Evolutionary conservation across 2,888 invertebrate species (phyloP).

Genomic region (Aleiodes alternator): DNA sequence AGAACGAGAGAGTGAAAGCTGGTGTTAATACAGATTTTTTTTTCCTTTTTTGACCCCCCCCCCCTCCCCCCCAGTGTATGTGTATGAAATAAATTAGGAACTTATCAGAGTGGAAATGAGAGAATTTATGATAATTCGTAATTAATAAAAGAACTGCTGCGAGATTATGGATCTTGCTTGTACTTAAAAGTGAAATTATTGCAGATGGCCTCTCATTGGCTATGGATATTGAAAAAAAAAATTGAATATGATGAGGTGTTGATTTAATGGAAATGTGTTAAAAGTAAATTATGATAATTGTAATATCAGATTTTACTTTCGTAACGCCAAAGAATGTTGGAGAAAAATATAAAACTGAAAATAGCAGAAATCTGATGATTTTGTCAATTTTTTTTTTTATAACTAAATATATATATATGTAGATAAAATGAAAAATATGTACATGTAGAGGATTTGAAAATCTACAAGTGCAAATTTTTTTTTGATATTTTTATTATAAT

Average conservation of each 20-base stretch:
- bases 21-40: constrained; percentile 80
- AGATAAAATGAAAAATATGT: too few relatives aligned
- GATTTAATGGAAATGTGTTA: too few relatives aligned
- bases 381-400: too few relatives aligned
- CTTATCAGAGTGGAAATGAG: constrained; percentile 6
- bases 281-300: constrained; percentile 35
- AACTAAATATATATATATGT: too few relatives aligned
- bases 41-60: too few relatives aligned
- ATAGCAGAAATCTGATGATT: too few relatives aligned
- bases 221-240: constrained; percentile 40
- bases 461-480: too few relatives aligned
- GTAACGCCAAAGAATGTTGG: constrained; percentile 56
- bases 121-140: constrained; percentile 5
- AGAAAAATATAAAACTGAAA: neutral
- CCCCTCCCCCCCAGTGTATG: neutral
- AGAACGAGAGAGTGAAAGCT: constrained; percentile 83
- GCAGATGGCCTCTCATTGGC: neutral
- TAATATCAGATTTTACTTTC: constrained; percentile 43
- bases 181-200: constrained; percentile 24
- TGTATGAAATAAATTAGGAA: too few relatives aligned
- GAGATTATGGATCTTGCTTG: constrained; percentile 13
- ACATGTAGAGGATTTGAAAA: too few relatives aligned
- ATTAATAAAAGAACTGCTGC: constrained; percentile 15
- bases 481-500: too few relatives aligned
- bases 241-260: too few relatives aligned